These are phyloP conservation scores for Eospalax fontanierii DNA, from an alignment of 2,797 vertebrate genomes.

Conservation along the genomic window DNA sequence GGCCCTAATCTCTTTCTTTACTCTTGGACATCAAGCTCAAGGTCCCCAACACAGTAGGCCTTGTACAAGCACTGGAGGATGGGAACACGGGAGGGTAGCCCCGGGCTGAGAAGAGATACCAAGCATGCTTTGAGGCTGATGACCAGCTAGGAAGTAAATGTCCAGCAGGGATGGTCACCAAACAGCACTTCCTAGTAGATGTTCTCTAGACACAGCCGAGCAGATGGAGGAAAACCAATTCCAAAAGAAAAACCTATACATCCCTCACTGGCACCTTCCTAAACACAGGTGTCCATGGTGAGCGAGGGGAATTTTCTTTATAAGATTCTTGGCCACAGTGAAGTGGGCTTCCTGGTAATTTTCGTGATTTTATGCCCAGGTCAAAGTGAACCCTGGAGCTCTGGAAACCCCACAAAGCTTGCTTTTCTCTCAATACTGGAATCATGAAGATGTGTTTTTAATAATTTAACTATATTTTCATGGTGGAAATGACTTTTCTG, in stretches of 20 bases:
- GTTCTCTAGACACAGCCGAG: neutral
- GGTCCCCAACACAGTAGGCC: neutral
- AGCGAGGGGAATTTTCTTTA: neutral
- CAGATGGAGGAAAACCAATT: neutral
- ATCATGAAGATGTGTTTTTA: slow-evolving; percentile 6
- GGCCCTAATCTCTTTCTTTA: neutral
- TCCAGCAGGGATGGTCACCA: neutral
- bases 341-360: neutral
- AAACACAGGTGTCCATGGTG: neutral
- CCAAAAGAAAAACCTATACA: neutral
- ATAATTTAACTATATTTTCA: slow-evolving; percentile 37
- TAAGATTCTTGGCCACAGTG: neutral
- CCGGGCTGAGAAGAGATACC: neutral
- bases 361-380: neutral
- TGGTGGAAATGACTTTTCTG: too few species aligned
- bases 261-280: neutral
- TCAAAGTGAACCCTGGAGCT: neutral
- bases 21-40: neutral
- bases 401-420: slow-evolving; percentile 12
- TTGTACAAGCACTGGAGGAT: neutral
- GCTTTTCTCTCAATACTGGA: slow-evolving; percentile 22
- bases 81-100: neutral
- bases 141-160: neutral
- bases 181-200: neutral
- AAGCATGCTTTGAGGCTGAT: neutral